These are phyloP conservation scores for Platysteira castanea DNA, from an alignment of 2,113 vertebrate genomes.

Conservation along the genomic window DNA sequence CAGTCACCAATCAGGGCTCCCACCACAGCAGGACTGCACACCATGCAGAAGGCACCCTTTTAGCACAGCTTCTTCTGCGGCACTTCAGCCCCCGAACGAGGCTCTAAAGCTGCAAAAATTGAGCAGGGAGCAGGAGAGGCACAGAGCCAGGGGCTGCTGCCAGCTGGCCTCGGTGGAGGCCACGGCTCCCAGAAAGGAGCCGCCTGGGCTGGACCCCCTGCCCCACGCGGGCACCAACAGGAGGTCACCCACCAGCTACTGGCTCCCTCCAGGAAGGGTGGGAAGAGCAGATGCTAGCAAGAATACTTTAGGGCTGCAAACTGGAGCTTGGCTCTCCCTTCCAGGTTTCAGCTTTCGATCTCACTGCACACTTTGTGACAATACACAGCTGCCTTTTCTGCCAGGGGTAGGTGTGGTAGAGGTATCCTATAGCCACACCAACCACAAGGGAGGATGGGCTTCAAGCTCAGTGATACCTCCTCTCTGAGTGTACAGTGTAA, in stretches of 20 bases:
- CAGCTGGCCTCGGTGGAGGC: neutral
- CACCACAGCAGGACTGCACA: accelerated
- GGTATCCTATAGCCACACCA: neutral
- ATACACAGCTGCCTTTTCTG: accelerated
- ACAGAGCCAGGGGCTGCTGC: neutral
- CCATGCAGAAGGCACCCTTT: neutral
- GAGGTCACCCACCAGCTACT: neutral
- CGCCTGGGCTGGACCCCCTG: neutral
- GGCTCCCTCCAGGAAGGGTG: neutral
- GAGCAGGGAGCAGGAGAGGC: neutral
- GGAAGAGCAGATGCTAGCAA: neutral
- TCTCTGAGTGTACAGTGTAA: neutral
- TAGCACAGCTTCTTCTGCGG: neutral
- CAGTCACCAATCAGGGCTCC: neutral
- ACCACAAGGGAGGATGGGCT: neutral
- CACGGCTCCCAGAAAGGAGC: neutral
- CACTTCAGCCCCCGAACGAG: neutral
- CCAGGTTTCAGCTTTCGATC: neutral
- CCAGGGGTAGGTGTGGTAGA: neutral
- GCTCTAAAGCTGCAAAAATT: neutral
- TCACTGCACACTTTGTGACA: neutral
- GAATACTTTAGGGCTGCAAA: neutral
- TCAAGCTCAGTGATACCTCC: neutral
- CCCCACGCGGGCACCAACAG: neutral
- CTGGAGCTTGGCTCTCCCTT: neutral